Percentiles rank a stretch among this genome's conserved stretches.
These are phyloP conservation scores for Leptinotarsa defecta DNA, from an alignment of 1,140 invertebrate genomes.

Conservation along the genomic window DNA sequence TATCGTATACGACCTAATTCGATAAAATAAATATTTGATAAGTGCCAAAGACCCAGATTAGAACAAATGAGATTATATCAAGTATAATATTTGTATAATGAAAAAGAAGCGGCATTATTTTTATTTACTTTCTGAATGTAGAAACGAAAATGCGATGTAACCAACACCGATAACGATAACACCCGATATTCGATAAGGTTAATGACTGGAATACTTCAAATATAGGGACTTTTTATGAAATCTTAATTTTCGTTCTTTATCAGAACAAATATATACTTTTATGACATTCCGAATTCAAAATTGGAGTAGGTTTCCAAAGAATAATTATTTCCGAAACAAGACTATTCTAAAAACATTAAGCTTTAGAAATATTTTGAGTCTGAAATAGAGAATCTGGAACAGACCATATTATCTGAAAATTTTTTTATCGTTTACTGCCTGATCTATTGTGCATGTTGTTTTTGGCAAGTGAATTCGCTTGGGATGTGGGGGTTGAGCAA, in stretches of 20 bases:
- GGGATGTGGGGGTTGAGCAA: no score
- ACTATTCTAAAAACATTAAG: no score
- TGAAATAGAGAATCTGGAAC: no score
- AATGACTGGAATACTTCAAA: background rate
- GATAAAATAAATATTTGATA: background rate
- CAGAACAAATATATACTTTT: background rate
- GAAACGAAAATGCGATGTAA: background rate
- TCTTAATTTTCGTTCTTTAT: background rate
- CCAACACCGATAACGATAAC: background rate
- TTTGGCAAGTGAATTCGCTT: no score
- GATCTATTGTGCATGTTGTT: no score
- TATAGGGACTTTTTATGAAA: background rate
- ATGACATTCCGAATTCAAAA: no score
- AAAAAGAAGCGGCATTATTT: background rate
- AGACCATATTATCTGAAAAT: no score
- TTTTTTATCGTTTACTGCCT: no score
- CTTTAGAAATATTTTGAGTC: no score
- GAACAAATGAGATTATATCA: background rate
- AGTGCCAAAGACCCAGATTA: background rate
- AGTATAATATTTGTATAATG: background rate
- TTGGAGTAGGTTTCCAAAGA: no score
- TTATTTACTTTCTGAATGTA: conserved; percentile 2
- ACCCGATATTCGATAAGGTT: background rate
- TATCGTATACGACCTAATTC: background rate
- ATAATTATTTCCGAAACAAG: no score